These are phyloP conservation scores for Prionace glauca DNA, from an alignment of 2,797 vertebrate species.

Conservation along the genomic window DNA sequence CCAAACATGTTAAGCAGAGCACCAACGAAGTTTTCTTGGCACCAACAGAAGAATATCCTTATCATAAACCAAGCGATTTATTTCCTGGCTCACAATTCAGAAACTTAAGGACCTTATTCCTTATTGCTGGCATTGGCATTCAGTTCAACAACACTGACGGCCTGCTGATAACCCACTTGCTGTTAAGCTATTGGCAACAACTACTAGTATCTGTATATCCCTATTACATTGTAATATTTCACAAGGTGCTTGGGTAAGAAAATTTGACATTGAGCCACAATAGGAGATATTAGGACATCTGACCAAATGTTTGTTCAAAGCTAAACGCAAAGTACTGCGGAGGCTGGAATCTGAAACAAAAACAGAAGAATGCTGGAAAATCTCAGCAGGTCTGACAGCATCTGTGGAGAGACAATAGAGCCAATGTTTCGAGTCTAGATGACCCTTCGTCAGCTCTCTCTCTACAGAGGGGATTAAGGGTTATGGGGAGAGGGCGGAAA, in stretches of 20 bases:
- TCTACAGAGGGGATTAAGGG: too few species aligned
- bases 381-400: too few species aligned
- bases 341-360: too few species aligned
- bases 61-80: background rate
- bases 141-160: background rate
- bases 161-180: background rate
- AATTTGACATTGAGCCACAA: background rate
- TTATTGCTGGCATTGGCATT: background rate
- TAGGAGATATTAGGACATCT: background rate
- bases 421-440: too few species aligned
- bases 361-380: too few species aligned
- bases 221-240: background rate
- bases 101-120: background rate
- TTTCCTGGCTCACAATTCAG: background rate
- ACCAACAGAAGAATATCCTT: background rate
- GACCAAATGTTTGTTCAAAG: background rate
- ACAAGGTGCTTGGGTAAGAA: background rate
- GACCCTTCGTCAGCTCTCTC: too few species aligned
- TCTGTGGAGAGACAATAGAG: too few species aligned
- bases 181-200: background rate
- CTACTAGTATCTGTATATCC: background rate
- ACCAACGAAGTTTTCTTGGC: background rate
- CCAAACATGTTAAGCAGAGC: background rate
- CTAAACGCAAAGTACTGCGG: too few species aligned
- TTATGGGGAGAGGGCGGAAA: too few species aligned